phyloP scores from a whole-genome alignment of 1,140 invertebrate genomes.

The Drosophila teissieri region DNA sequence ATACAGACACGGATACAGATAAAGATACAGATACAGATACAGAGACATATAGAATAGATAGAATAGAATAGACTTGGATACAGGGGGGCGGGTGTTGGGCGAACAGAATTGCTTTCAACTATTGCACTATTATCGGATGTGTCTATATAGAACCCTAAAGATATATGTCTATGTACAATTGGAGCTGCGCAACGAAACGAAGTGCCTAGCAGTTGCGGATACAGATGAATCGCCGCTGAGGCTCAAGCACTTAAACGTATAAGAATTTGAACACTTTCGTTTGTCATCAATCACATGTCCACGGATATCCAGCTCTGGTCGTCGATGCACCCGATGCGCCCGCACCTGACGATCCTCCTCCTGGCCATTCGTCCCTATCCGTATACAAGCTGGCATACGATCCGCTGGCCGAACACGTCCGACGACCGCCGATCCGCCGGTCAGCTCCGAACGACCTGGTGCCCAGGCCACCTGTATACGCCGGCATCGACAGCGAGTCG shows the following conservation, averaged over 20 bases:
- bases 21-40: slow-evolving; percentile 2
- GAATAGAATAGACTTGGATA: slow-evolving; percentile 13
- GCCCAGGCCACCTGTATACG: neutral
- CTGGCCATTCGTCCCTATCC: slow-evolving; percentile 30
- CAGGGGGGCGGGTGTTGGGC: slow-evolving; percentile 4
- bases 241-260: slow-evolving; percentile 43
- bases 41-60: slow-evolving; percentile 7
- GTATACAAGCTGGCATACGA: slow-evolving; percentile 35
- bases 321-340: slow-evolving; percentile 10
- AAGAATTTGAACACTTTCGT: slow-evolving; percentile 76
- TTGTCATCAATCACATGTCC: slow-evolving; percentile 45
- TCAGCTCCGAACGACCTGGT: neutral
- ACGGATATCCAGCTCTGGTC: slow-evolving; percentile 25
- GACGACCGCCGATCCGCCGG: neutral
- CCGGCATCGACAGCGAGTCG: slow-evolving; percentile 21
- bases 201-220: slow-evolving; percentile 4
- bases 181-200: slow-evolving; percentile 27
- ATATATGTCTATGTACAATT: slow-evolving; percentile 39
- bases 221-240: slow-evolving; percentile 7
- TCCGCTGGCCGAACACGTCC: slow-evolving; percentile 31
- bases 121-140: slow-evolving; percentile 63
- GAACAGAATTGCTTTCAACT: slow-evolving; percentile 54
- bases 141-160: slow-evolving; percentile 19
- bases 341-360: neutral
- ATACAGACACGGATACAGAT: slow-evolving; percentile 18